Conservation (phyloP, 2,888 invertebrate species). For the Cryptosula pallasiana region DNA sequence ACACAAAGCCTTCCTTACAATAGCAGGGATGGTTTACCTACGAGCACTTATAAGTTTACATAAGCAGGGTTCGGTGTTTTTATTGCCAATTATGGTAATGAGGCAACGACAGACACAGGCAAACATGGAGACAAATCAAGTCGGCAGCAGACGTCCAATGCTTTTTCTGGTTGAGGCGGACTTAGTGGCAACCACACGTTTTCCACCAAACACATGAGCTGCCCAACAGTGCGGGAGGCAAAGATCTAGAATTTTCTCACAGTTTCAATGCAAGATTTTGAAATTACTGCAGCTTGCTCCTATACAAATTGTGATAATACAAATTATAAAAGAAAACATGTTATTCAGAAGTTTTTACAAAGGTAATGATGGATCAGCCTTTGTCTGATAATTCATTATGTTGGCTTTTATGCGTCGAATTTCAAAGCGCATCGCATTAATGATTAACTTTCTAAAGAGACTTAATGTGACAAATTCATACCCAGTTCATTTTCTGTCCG, state of each 20-base stretch:
- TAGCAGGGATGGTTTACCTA: constrained; percentile 4
- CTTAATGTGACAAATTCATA: constrained; percentile 11
- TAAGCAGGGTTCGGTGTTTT: not conserved
- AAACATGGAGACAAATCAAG: too few species aligned
- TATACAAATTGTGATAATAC: constrained; percentile 14
- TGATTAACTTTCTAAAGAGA: constrained; percentile 15
- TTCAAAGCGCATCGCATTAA: constrained; percentile 11
- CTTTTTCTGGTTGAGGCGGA: too few species aligned
- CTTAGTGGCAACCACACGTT: too few species aligned
- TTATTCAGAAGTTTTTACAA: not conserved
- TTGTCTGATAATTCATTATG: constrained; percentile 13
- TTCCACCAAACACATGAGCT: not conserved
- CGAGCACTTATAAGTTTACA: not conserved
- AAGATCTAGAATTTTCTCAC: constrained; percentile 16
- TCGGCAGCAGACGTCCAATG: too few species aligned
- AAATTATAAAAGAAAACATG: constrained; percentile 22
- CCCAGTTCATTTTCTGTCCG: not conserved
- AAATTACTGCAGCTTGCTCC: not conserved
- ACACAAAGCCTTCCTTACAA: constrained; percentile 3
- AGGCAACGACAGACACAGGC: not conserved
- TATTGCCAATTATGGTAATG: not conserved
- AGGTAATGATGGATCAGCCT: constrained; percentile 1
- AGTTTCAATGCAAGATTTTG: constrained; percentile 12
- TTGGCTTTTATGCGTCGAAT: constrained; percentile 3
- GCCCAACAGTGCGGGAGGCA: not conserved